A percentile compares a stretch with the other conserved stretches of the same genome.
Evolutionary conservation across 2,113 vertebrate species (phyloP).

Genomic region (Trinectes maculatus): DNA sequence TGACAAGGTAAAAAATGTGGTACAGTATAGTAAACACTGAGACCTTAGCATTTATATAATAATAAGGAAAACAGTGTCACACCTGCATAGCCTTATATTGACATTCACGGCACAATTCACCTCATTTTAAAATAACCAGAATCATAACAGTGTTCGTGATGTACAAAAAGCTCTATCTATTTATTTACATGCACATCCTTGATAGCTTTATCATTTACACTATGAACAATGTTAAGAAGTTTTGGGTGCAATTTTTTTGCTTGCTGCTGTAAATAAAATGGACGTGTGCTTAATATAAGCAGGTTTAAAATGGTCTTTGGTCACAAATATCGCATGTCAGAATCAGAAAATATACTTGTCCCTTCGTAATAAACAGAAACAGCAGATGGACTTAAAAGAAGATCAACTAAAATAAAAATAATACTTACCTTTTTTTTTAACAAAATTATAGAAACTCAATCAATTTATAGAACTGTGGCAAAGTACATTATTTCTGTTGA

Average conservation of each 20-base stretch:
- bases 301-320: slow-evolving; percentile 26
- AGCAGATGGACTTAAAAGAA: neutral
- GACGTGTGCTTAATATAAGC: slow-evolving; percentile 78
- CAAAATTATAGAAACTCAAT: neutral
- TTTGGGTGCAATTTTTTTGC: slow-evolving; percentile 12
- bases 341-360: slow-evolving; percentile 14
- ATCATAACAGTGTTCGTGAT: neutral
- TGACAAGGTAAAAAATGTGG: too few species aligned
- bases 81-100: slow-evolving; percentile 34
- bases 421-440: neutral
- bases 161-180: slow-evolving; percentile 30
- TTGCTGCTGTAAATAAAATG: slow-evolving; percentile 18
- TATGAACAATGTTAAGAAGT: slow-evolving; percentile 67
- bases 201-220: slow-evolving; percentile 80
- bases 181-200: slow-evolving; percentile 52
- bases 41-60: neutral
- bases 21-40: too few species aligned
- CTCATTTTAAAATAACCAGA: slow-evolving; percentile 25
- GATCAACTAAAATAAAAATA: too few species aligned
- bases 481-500: too few species aligned
- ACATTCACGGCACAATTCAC: slow-evolving; percentile 1
- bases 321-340: slow-evolving; percentile 1
- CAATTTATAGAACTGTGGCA: neutral
- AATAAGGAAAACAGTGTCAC: slow-evolving; percentile 1
- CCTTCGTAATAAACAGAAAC: slow-evolving; percentile 3